Conservation (phyloP, 2,888 invertebrate species). For the Leptura quadrifasciata region DNA sequence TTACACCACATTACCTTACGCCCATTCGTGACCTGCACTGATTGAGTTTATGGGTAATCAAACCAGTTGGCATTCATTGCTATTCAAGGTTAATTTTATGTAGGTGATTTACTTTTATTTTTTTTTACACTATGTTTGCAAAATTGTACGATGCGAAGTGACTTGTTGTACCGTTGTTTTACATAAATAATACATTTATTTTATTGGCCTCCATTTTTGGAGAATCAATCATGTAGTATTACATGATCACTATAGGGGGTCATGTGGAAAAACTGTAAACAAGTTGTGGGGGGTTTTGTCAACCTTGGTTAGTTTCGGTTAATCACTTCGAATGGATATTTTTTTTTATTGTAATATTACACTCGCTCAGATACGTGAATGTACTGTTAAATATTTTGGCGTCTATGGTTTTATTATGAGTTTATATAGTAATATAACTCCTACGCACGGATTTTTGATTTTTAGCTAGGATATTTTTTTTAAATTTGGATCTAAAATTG, state of each 20-base stretch:
- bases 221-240: not conserved
- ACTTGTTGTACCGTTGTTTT: not conserved
- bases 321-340: not conserved
- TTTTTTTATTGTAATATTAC: no score
- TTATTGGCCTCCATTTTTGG: not conserved
- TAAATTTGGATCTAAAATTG: no score
- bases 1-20: conserved; percentile 4
- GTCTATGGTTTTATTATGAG: no score
- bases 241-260: not conserved
- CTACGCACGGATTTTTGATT: no score
- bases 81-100: conserved; percentile 38
- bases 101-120: conserved; percentile 38
- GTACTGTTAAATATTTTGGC: no score
- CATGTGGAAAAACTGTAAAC: not conserved
- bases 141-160: not conserved
- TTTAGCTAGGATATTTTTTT: no score
- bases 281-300: not conserved
- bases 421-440: no score
- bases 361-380: no score
- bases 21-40: conserved; percentile 16
- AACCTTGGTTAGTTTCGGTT: not conserved
- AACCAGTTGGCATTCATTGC: conserved; percentile 46
- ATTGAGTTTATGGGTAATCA: conserved; percentile 11
- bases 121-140: conserved; percentile 7
- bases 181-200: not conserved